These are phyloP conservation scores for Poeciliopsis gracilis DNA, from an alignment of 2,797 vertebrate species.

Conservation along the genomic window DNA sequence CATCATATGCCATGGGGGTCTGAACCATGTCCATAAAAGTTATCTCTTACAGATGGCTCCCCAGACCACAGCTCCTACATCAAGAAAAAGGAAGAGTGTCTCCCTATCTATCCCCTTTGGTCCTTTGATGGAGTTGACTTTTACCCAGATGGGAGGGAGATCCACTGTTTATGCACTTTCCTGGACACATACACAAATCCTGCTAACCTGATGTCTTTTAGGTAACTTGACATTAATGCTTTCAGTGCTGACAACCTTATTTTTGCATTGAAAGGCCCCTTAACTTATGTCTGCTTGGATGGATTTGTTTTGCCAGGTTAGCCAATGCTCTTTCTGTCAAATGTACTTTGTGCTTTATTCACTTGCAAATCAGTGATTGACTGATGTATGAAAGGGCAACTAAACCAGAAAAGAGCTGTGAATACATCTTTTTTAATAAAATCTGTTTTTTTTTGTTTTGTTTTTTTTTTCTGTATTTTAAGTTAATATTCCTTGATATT, in stretches of 20 bases:
- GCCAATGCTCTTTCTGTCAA: slow-evolving; percentile 19
- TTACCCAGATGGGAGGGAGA: slow-evolving; percentile 58
- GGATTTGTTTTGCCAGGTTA: not conserved
- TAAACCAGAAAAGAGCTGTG: not conserved
- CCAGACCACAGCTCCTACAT: not conserved
- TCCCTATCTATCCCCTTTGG: not conserved
- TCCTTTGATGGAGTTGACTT: slow-evolving; percentile 35
- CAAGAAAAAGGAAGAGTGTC: slow-evolving; percentile 1
- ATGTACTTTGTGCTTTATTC: slow-evolving; percentile 27
- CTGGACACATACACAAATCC: not conserved
- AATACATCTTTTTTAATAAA: slow-evolving; percentile 13
- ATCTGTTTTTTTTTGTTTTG: not conserved
- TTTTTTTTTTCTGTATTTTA: not conserved
- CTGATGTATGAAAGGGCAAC: slow-evolving; percentile 19
- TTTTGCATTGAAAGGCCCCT: too few species aligned
- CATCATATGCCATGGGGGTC: not conserved
- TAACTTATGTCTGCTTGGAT: not conserved
- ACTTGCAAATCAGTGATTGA: slow-evolving; percentile 30
- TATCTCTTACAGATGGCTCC: not conserved
- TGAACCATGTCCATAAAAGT: not conserved
- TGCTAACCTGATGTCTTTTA: not conserved
- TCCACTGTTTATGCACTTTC: slow-evolving; percentile 15
- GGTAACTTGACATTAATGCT: not conserved
- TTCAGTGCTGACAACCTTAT: not conserved
- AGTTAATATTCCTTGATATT: not conserved